These are phyloP conservation scores for Diprion similis DNA, from an alignment of 1,140 invertebrate species.

Conservation along the genomic window DNA sequence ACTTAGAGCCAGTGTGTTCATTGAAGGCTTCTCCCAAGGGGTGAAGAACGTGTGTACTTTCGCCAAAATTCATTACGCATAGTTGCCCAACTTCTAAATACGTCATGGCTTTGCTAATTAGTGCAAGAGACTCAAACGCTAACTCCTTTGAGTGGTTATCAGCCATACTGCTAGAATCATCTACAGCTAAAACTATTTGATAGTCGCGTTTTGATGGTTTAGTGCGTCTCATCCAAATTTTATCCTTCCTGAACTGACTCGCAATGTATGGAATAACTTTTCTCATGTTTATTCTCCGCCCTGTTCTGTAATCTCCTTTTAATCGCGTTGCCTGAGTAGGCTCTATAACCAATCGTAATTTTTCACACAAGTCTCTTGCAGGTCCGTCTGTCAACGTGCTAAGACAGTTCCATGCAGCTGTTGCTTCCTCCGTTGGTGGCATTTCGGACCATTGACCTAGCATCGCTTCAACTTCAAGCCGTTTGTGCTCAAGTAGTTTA, in stretches of 20 bases:
- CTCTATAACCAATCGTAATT: slow-evolving; percentile 91
- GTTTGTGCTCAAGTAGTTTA: slow-evolving; percentile 44
- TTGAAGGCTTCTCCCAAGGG: slow-evolving; percentile 86
- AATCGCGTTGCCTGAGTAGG: slow-evolving; percentile 92
- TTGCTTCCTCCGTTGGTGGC: slow-evolving; percentile 61
- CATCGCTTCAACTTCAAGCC: slow-evolving; percentile 64
- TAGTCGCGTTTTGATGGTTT: slow-evolving; percentile 96
- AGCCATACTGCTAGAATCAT: slow-evolving; percentile 95
- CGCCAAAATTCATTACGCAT: slow-evolving; percentile 92
- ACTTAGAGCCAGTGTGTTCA: slow-evolving; percentile 79
- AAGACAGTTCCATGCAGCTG: slow-evolving; percentile 65
- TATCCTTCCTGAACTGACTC: slow-evolving; percentile 98
- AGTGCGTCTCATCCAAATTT: slow-evolving; percentile 97
- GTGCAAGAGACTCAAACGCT: slow-evolving; percentile 92
- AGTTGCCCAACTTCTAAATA: slow-evolving; percentile 94
- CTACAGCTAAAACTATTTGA: slow-evolving; percentile 95
- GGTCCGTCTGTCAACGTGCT: slow-evolving; percentile 69
- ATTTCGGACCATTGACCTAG: slow-evolving; percentile 62
- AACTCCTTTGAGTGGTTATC: slow-evolving; percentile 90
- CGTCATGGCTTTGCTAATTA: slow-evolving; percentile 91
- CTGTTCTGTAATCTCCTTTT: slow-evolving; percentile 95
- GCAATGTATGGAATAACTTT: slow-evolving; percentile 98
- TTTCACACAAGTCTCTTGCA: slow-evolving; percentile 91
- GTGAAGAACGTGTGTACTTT: slow-evolving; percentile 83
- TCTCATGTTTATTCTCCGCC: slow-evolving; percentile 97